Conservation (phyloP, 2,797 vertebrate species). For the Halcyon smyrnensis region DNA sequence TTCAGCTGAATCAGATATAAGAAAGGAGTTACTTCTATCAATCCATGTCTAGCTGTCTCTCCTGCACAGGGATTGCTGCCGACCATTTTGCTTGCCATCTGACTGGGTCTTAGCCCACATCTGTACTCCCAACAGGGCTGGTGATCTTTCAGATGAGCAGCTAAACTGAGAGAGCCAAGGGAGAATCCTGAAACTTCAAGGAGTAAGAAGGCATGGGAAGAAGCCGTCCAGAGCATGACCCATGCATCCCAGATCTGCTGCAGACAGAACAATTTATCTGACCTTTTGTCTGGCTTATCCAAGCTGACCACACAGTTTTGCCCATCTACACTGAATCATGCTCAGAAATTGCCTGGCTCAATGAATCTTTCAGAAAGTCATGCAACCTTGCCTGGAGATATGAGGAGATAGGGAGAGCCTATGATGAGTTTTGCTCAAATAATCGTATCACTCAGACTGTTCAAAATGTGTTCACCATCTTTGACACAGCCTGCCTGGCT, state of each 20-base stretch:
- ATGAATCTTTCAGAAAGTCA: not conserved
- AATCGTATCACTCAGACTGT: fast-evolving
- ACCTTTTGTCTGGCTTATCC: not conserved
- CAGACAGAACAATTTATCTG: not conserved
- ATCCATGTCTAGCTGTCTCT: not conserved
- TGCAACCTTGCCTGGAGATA: not conserved
- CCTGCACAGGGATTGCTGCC: not conserved
- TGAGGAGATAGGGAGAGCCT: not conserved
- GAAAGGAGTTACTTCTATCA: not conserved
- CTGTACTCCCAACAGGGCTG: not conserved
- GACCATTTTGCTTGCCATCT: not conserved
- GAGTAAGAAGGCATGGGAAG: not conserved
- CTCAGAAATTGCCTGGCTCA: not conserved
- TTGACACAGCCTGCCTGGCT: not conserved
- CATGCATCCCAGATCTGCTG: not conserved
- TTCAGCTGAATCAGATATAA: not conserved
- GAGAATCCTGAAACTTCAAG: not conserved
- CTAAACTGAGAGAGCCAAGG: not conserved
- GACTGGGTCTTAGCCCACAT: not conserved
- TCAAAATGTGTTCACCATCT: not conserved
- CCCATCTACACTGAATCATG: not conserved
- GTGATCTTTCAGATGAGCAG: not conserved
- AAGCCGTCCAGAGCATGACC: not conserved
- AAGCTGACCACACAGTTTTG: not conserved
- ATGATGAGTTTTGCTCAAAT: not conserved